Evolutionary conservation across 1,140 invertebrate genomes (phyloP).

Genomic region (Drosophila tropicalis): DNA sequence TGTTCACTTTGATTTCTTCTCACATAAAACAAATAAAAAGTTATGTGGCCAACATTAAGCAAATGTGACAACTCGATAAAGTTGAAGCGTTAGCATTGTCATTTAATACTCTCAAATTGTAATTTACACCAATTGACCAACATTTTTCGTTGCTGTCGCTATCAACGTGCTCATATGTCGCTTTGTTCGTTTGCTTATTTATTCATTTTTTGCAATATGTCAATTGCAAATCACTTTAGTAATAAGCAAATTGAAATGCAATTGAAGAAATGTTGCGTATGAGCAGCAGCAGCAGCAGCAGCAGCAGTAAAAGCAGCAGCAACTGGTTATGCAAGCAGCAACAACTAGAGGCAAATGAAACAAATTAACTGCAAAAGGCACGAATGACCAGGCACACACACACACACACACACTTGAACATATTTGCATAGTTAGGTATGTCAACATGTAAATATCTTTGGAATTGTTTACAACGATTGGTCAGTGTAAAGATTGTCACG

Average conservation of each 20-base stretch:
- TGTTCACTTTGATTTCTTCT: constrained; percentile 39
- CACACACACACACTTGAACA: constrained; percentile 27
- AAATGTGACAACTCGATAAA: constrained; percentile 29
- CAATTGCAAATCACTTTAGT: constrained; percentile 56
- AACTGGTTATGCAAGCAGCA: constrained; percentile 58
- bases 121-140: constrained; percentile 46
- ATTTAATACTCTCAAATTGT: constrained; percentile 24
- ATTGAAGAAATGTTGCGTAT: constrained; percentile 72
- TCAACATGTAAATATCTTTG: constrained; percentile 8
- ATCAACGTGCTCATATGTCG: background rate
- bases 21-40: constrained; percentile 27
- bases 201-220: constrained; percentile 53
- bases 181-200: constrained; percentile 26
- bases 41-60: constrained; percentile 39
- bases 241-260: constrained; percentile 73
- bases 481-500: constrained; percentile 39
- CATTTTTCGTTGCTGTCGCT: constrained; percentile 11
- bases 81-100: background rate
- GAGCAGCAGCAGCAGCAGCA: constrained; percentile 23
- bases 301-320: constrained; percentile 14
- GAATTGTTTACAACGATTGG: constrained; percentile 41
- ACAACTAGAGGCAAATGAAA: constrained; percentile 38
- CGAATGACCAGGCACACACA: constrained; percentile 36
- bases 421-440: constrained; percentile 8
- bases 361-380: constrained; percentile 55